phyloP scores from a whole-genome alignment of 2,113 vertebrate genomes.

The Crypturellus undulatus region DNA sequence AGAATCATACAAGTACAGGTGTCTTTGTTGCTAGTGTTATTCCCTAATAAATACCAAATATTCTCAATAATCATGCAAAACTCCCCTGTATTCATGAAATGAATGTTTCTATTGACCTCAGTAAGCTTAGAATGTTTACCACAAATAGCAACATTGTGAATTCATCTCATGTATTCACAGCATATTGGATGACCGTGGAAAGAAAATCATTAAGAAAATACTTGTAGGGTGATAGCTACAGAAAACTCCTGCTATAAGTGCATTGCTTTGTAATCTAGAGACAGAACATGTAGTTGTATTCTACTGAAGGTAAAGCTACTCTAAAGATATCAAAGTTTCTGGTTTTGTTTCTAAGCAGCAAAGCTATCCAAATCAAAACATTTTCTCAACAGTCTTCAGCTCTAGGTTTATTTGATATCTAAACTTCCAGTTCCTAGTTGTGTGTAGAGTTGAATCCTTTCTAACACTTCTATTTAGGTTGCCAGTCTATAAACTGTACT shows the following conservation, averaged over 20 bases:
- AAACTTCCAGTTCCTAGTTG: neutral
- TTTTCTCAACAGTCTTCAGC: neutral
- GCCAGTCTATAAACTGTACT: neutral
- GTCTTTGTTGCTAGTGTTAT: neutral
- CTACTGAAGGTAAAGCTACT: neutral
- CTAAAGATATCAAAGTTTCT: neutral
- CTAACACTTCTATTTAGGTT: neutral
- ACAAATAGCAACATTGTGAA: slow-evolving; percentile 23
- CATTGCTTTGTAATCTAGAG: neutral
- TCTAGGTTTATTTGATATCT: neutral
- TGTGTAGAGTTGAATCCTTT: neutral
- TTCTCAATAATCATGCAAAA: neutral
- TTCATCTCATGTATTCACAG: neutral
- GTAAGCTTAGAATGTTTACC: neutral
- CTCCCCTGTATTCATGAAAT: neutral
- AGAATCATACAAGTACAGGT: neutral
- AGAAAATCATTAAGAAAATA: neutral
- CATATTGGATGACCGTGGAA: neutral
- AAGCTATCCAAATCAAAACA: neutral
- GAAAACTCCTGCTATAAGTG: neutral
- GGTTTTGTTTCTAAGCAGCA: neutral
- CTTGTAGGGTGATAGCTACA: neutral
- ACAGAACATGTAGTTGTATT: neutral
- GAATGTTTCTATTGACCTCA: neutral
- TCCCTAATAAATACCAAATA: neutral